These are phyloP conservation scores for Enteromius trimaculatus DNA, from an alignment of 2,797 vertebrate species.

Conservation along the genomic window DNA sequence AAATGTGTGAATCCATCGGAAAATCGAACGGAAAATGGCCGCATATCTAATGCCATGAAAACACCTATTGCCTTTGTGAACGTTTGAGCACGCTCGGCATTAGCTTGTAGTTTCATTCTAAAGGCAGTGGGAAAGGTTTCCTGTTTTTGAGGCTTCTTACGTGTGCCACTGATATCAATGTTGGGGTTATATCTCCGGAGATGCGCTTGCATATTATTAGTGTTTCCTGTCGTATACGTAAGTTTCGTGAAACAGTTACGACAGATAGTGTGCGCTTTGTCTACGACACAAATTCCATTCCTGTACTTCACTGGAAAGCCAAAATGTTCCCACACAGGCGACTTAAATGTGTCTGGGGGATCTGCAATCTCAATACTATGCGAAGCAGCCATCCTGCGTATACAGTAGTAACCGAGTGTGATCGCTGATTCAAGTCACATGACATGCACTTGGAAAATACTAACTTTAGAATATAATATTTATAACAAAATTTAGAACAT, in stretches of 20 bases:
- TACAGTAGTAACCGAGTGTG: too few species aligned
- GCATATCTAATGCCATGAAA: background rate
- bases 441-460: background rate
- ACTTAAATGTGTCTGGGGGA: background rate
- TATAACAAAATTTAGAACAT: background rate
- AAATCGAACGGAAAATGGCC: background rate
- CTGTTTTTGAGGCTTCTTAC: conserved; percentile 27
- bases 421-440: background rate
- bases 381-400: too few species aligned
- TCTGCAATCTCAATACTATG: background rate
- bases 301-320: conserved; percentile 38
- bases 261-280: conserved; percentile 8
- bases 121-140: conserved; percentile 11
- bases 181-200: conserved; percentile 24
- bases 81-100: background rate
- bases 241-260: conserved; percentile 18
- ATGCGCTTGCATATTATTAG: conserved; percentile 7
- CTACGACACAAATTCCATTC: conserved; percentile 13
- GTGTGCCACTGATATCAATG: background rate
- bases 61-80: background rate
- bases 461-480: background rate
- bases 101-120: conserved; percentile 4
- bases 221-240: too few species aligned
- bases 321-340: conserved; percentile 23
- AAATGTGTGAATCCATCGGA: background rate